Conservation (phyloP, 2,888 invertebrate species). For the Microdon myrmicae region DNA sequence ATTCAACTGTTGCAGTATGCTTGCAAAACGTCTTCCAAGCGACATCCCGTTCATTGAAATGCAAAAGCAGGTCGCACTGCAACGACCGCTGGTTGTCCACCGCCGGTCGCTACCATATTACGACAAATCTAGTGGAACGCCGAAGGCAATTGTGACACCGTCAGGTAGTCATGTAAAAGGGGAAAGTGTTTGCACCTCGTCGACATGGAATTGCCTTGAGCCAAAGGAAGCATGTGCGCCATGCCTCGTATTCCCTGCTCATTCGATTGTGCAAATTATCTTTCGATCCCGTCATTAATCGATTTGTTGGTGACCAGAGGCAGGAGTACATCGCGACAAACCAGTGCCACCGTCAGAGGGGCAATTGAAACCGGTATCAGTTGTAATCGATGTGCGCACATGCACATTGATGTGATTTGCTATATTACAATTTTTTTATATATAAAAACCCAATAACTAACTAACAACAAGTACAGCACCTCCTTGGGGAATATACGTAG, state of each 20-base stretch:
- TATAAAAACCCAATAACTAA: too few species aligned
- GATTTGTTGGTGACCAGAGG: conserved; percentile 32
- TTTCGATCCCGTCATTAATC: conserved; percentile 43
- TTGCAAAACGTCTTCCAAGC: conserved; percentile 33
- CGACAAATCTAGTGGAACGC: conserved; percentile 20
- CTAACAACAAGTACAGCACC: too few species aligned
- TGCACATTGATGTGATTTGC: conserved; percentile 35
- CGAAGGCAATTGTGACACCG: conserved; percentile 27
- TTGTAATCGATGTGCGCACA: conserved; percentile 47
- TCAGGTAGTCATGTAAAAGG: conserved; percentile 46
- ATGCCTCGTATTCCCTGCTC: conserved; percentile 2
- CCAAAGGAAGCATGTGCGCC: background rate
- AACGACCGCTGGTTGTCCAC: conserved; percentile 14
- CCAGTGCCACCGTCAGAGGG: conserved; percentile 28
- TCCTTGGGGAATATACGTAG: too few species aligned
- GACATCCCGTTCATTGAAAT: conserved; percentile 42
- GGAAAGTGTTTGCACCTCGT: conserved; percentile 47
- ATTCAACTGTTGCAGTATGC: conserved; percentile 19
- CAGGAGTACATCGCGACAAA: conserved; percentile 10
- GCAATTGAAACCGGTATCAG: conserved; percentile 47
- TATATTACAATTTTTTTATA: conserved; percentile 36
- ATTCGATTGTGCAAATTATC: conserved; percentile 20
- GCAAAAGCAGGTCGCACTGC: conserved; percentile 14
- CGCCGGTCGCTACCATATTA: conserved; percentile 19
- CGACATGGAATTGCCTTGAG: background rate